Evolutionary conservation across 1,140 invertebrate species (phyloP).

Genomic region (Akabosia matsudoensis): DNA sequence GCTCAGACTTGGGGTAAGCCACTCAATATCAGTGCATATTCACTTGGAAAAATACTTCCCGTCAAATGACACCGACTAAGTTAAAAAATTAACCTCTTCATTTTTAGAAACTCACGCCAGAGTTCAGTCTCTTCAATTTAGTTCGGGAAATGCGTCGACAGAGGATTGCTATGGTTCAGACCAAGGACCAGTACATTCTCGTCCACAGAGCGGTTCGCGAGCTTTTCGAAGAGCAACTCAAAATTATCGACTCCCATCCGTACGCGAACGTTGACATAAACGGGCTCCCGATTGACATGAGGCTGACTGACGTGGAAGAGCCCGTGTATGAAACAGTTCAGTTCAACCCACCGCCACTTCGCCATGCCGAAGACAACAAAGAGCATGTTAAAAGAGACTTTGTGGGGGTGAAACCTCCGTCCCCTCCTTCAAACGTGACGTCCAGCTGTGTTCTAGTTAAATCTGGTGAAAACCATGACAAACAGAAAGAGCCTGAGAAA

Average conservation of each 20-base stretch:
- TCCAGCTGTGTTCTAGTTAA: conserved; percentile 46
- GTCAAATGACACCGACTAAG: not conserved
- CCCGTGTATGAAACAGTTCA: conserved; percentile 47
- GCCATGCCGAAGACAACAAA: conserved; percentile 15
- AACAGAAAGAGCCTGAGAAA: conserved; percentile 39
- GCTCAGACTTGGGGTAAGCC: conserved; percentile 59
- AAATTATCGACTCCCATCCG: conserved; percentile 59
- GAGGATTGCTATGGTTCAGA: conserved; percentile 63
- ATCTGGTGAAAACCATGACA: conserved; percentile 51
- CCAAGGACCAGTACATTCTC: conserved; percentile 58
- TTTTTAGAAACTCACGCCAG: conserved; percentile 56
- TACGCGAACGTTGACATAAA: conserved; percentile 59
- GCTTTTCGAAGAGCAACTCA: conserved; percentile 58
- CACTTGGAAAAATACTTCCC: not conserved
- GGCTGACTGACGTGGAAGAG: conserved; percentile 47
- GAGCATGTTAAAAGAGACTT: conserved; percentile 17
- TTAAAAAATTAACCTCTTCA: not conserved
- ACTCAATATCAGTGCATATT: no score
- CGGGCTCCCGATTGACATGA: conserved; percentile 52
- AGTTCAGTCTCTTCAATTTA: conserved; percentile 59
- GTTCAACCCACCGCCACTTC: conserved; percentile 28
- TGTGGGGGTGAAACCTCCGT: not conserved
- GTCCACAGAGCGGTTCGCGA: conserved; percentile 58
- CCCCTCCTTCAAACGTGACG: conserved; percentile 42
- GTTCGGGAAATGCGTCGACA: conserved; percentile 61